Conservation (phyloP, 2,888 invertebrate genomes). For the Hyalella azteca region DNA sequence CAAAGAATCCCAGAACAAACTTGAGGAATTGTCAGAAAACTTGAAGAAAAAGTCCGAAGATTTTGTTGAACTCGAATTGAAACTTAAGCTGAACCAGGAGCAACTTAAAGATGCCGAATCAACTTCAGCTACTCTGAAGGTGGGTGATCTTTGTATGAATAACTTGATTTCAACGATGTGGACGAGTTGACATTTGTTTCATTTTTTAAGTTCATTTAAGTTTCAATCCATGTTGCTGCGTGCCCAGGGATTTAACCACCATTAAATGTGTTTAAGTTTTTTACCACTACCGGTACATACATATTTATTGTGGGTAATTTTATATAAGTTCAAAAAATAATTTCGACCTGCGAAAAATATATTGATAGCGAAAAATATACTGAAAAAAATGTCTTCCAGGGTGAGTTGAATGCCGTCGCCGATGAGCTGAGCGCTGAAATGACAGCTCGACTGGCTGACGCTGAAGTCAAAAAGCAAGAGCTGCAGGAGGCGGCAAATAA, state of each 20-base stretch:
- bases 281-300: too few species aligned
- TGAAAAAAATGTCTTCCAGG: too few species aligned
- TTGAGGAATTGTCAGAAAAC: slow-evolving; percentile 5
- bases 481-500: background rate
- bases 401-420: background rate
- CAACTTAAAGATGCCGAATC: slow-evolving; percentile 11
- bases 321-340: too few species aligned
- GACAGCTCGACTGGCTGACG: background rate
- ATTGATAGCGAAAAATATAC: too few species aligned
- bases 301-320: too few species aligned
- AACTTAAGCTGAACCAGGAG: slow-evolving; percentile 4
- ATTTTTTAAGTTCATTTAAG: too few species aligned
- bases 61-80: background rate
- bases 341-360: too few species aligned
- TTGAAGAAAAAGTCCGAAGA: slow-evolving; percentile 21
- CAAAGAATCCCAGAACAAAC: background rate
- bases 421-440: background rate
- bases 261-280: too few species aligned
- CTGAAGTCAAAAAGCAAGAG: background rate
- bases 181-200: too few species aligned
- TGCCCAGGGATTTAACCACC: too few species aligned
- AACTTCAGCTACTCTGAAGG: background rate
- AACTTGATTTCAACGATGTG: too few species aligned
- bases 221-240: too few species aligned
- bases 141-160: background rate